phyloP scores from a whole-genome alignment of 2,797 vertebrate genomes.

The Poeciliopsis infans region DNA sequence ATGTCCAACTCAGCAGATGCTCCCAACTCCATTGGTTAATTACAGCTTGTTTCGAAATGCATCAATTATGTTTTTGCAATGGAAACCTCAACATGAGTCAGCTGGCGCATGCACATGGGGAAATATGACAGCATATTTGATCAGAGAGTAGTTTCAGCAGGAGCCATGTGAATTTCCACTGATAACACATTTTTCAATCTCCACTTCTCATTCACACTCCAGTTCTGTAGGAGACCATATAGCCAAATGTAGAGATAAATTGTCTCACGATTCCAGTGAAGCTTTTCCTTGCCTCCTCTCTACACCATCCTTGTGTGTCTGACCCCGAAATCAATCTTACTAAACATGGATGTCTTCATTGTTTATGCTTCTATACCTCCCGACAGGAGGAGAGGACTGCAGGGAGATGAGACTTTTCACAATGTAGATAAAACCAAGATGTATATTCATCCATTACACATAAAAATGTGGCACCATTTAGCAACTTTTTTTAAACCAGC shows the following conservation, averaged over 20 bases:
- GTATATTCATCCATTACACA: background rate
- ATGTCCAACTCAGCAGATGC: slow-evolving; percentile 64
- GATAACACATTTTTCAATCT: slow-evolving; percentile 60
- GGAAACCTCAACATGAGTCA: slow-evolving; percentile 68
- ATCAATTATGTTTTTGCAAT: slow-evolving; percentile 74
- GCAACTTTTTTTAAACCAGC: background rate
- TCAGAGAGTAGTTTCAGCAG: slow-evolving; percentile 34
- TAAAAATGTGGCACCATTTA: background rate
- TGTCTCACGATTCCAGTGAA: background rate
- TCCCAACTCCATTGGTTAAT: slow-evolving; percentile 74
- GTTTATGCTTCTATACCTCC: background rate
- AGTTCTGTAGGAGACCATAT: background rate
- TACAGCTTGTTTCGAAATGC: slow-evolving; percentile 73
- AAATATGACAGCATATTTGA: slow-evolving; percentile 60
- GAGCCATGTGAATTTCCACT: slow-evolving; percentile 55
- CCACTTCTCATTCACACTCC: slow-evolving; percentile 4
- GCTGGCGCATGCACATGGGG: slow-evolving; percentile 55
- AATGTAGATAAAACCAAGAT: background rate
- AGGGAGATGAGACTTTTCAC: background rate
- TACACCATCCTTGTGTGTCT: background rate
- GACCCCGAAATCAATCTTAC: slow-evolving; percentile 16
- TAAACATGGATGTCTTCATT: slow-evolving; percentile 2
- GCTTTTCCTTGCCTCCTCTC: background rate
- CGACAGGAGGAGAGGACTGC: background rate
- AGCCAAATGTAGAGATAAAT: background rate